phyloP scores from a whole-genome alignment of 2,888 invertebrate genomes.

The Sycophila texana region DNA sequence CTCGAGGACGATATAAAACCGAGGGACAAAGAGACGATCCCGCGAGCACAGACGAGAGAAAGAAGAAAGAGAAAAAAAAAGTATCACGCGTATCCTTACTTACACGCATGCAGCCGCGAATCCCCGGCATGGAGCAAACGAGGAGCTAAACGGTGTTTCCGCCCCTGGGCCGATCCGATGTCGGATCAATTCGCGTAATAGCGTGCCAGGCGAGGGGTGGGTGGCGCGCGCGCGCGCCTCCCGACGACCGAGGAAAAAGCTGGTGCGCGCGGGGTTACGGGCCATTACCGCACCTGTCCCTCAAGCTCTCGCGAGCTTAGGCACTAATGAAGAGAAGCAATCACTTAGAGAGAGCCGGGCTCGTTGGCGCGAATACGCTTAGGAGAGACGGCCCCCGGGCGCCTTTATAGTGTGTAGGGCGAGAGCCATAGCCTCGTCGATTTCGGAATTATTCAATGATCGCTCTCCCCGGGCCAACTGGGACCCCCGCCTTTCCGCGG shows the following conservation, averaged over 20 bases:
- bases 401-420: neutral
- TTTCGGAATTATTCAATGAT: conserved; percentile 53
- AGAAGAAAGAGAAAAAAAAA: conserved; percentile 13
- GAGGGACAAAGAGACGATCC: conserved; percentile 7
- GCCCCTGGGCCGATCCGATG: conserved; percentile 64
- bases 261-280: conserved; percentile 63
- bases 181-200: conserved; percentile 74
- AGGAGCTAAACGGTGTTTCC: conserved; percentile 71
- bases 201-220: conserved; percentile 58
- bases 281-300: conserved; percentile 74
- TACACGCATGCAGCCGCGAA: neutral
- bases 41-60: conserved; percentile 2
- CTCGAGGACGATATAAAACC: conserved; percentile 23
- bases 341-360: conserved; percentile 66
- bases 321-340: conserved; percentile 73
- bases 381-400: conserved; percentile 2
- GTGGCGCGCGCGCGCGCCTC: conserved; percentile 56
- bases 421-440: neutral
- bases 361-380: conserved; percentile 46
- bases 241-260: conserved; percentile 25
- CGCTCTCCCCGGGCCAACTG: conserved; percentile 13
- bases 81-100: neutral
- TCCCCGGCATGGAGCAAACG: conserved; percentile 62
- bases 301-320: conserved; percentile 64
- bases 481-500: neutral